Percentiles rank a stretch among this genome's conserved stretches.
Evolutionary conservation across 2,888 invertebrate species (phyloP).

Genomic region (Elgonia sp.): DNA sequence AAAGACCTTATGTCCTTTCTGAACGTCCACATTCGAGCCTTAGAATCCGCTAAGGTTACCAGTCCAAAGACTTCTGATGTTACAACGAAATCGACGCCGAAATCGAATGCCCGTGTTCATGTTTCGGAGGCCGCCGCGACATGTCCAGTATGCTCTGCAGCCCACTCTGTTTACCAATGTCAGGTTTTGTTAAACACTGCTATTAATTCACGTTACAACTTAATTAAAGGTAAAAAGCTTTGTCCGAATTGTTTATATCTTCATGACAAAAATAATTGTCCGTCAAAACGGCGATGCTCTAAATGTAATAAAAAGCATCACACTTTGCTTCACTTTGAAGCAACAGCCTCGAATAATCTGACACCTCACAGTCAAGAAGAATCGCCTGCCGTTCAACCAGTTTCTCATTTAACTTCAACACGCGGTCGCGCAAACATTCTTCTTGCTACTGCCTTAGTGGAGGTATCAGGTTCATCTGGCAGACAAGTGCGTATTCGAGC

Average conservation of each 20-base stretch:
- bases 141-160: too few species aligned
- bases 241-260: not conserved
- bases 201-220: not conserved
- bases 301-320: conserved; percentile 43
- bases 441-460: conserved; percentile 38
- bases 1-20: too few species aligned
- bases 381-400: not conserved
- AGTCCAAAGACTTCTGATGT: too few species aligned
- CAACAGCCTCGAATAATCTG: not conserved
- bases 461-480: conserved; percentile 5
- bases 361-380: not conserved
- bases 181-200: too few species aligned
- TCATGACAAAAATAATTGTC: not conserved
- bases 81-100: too few species aligned
- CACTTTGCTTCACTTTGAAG: conserved; percentile 39
- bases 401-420: not conserved
- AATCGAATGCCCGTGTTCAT: too few species aligned
- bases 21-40: too few species aligned
- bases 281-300: not conserved
- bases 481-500: too few species aligned
- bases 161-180: not conserved
- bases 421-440: not conserved
- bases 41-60: too few species aligned
- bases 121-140: too few species aligned
- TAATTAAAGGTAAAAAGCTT: not conserved